A percentile compares a stretch with the other conserved stretches of the same genome.
Conservation (phyloP, 2,113 vertebrate genomes). For the Triplophysa siluroides region DNA sequence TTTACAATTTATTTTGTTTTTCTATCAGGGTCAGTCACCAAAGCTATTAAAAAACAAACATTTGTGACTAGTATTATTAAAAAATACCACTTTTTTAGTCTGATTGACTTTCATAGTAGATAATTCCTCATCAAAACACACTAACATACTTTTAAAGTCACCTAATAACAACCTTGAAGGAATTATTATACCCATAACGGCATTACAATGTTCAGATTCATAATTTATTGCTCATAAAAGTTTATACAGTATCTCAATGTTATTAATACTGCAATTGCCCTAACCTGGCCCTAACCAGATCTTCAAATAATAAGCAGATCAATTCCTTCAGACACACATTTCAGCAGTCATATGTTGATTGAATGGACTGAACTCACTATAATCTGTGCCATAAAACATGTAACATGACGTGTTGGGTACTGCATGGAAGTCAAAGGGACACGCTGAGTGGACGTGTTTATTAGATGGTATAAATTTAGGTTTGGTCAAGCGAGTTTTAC, state of each 20-base stretch:
- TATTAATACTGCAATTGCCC: conserved; percentile 43
- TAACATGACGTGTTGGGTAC: conserved; percentile 39
- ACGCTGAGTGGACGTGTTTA: conserved; percentile 43
- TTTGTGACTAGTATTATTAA: too few species aligned
- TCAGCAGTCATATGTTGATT: conserved; percentile 47
- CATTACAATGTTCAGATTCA: conserved; percentile 18
- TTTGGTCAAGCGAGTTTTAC: conserved; percentile 8
- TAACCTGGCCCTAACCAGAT: conserved; percentile 38
- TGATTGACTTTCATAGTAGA: conserved; percentile 5
- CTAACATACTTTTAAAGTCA: conserved; percentile 28
- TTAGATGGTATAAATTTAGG: conserved; percentile 46
- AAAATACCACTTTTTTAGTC: background rate
- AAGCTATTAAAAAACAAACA: too few species aligned
- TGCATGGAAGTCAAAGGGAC: conserved; percentile 38
- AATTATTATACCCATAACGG: conserved; percentile 27
- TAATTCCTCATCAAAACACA: conserved; percentile 20
- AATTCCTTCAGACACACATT: conserved; percentile 48
- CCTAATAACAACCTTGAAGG: conserved; percentile 20
- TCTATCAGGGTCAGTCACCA: background rate
- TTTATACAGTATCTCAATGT: conserved; percentile 28
- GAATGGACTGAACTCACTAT: conserved; percentile 56
- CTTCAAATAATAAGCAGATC: conserved; percentile 48
- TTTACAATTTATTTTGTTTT: background rate
- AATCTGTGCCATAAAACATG: conserved; percentile 54
- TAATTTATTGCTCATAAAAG: conserved; percentile 38